These are phyloP conservation scores for Semibalanus balanoides DNA, from an alignment of 1,140 invertebrate genomes.

Conservation along the genomic window DNA sequence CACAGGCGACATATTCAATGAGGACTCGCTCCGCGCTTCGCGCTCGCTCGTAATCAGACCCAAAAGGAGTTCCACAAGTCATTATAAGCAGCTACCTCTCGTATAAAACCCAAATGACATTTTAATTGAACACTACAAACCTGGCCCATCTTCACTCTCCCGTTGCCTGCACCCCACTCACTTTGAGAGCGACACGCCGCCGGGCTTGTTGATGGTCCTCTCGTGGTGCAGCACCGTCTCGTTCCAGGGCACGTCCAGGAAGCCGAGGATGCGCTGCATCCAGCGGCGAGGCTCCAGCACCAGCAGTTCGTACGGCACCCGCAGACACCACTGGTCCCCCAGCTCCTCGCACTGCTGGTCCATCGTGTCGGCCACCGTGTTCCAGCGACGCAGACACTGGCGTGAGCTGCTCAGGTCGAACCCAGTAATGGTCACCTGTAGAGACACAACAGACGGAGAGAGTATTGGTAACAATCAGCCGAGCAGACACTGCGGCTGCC, in stretches of 20 bases:
- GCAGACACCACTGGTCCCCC: conserved; percentile 69
- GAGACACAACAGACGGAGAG: no score
- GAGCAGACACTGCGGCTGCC: no score
- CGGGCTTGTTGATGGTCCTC: conserved; percentile 87
- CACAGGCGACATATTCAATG: no score
- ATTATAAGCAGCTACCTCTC: no score
- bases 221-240: conserved; percentile 94
- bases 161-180: conserved; percentile 10
- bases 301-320: conserved; percentile 90
- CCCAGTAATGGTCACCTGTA: conserved; percentile 87
- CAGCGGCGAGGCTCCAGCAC: conserved; percentile 81
- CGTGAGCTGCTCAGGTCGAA: conserved; percentile 88
- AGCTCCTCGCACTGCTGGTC: conserved; percentile 82
- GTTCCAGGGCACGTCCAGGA: conserved; percentile 88
- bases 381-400: conserved; percentile 92
- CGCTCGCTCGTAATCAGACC: no score
- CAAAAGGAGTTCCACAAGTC: no score
- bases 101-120: no score
- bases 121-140: no score
- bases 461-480: no score
- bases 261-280: conserved; percentile 78
- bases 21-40: no score
- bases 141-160: no score
- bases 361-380: conserved; percentile 86
- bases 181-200: conserved; percentile 57